Base-by-base conservation (phyloP, 2,113 vertebrate genomes). In the Riparia riparia region DNA sequence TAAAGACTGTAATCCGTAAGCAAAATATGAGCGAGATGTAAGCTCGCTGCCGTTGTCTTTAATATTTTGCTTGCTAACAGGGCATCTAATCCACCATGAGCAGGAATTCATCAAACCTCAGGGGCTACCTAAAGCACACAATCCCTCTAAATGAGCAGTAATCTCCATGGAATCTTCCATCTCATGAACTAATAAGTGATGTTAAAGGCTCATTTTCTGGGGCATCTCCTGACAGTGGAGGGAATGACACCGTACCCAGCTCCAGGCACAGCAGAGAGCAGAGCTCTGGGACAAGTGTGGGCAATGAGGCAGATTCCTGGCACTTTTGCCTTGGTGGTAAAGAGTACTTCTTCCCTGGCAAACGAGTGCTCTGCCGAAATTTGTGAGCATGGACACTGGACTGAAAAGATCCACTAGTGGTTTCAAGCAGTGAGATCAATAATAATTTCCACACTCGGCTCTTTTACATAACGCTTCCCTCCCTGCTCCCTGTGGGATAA, bases 121-220 rank as follows among this genome's bases (percentile, higher is more conserved):
- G 73, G 56, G 61, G 31, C 39, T 22, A 53, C 68, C 76, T 91
- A 69, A 82, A 90, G 51, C 81, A 90, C 61, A 77, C 74, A 93
- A 80, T 92, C 81, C 70, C 50, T 95, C 90, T 96, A 94, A 97
- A 91, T 89, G 87, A 84, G 78, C 60, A 80, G 74, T 94, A 93
- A 97, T 97, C 73, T 78, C 63, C 1, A 7, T 20, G 7, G 6
- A 92, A 97, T 96, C 91, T 32, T 81, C 71, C 63, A 26, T 73
- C 50, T 90, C 77, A 73, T 72, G 77, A 94, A 81, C 82, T 73
- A 57, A 6, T 88, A 92, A 77, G 79, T 63, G 82, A 90, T 86
- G n/a, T 54, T 89, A 72, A 89, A 93, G 57, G 56, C 66, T 95
- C 72, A 19, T 81, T 76, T 92, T 61, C 72, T 84, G 37, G 47